Evolutionary conservation across 1,140 invertebrate genomes (phyloP), one percentile per base, ranked within the genome.

Genomic region (Octopus bimaculoides): DNA sequence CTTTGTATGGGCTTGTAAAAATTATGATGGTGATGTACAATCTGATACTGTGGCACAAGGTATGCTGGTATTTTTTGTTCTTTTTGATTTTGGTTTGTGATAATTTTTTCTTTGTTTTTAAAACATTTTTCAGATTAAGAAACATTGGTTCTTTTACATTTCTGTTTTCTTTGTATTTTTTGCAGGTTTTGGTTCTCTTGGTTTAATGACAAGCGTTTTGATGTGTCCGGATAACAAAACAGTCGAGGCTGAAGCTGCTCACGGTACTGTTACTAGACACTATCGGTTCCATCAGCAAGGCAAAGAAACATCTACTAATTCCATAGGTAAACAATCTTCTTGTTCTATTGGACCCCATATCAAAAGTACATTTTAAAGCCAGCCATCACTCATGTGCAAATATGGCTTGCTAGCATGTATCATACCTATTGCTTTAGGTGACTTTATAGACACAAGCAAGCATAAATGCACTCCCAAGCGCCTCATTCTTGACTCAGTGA

Each of bases 1-100:
- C 78, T 99, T 99, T 91, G 97, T 99, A 0, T 99, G 98, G 98
- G 97, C 98, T 41, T 96, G 98, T 91, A 99, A 99, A 89, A 99
- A 99, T 89, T 99, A 99, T 88, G 98, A 99, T 89, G 98, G 98
- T 10, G 98, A 99, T 92, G 98, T 99, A 0, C 98, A 99, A 89
- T 98, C 96, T 0, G 98, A 99, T 90, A 97, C 96, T 6, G 95
- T 99, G 20, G 97, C 97, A 84, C 97, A 99, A 91, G 97, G 97
- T 71, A 71, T n/a, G 66, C 3, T 71, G 26, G 26, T 41, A 3
- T 41, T 41, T 41, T 41, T 41, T 41, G 26, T 41, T 41, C 26
- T 41, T 41, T 41, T 41, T 41, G 26, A 41, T 41, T 41, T 41
- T 41, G 26, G 26, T 41, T 41, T 41, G 26, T 41, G 26, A 41